A percentile compares a stretch with the other conserved stretches of the same genome.
phyloP scores from a whole-genome alignment of 2,888 invertebrate species.

The Unio pictorum region DNA sequence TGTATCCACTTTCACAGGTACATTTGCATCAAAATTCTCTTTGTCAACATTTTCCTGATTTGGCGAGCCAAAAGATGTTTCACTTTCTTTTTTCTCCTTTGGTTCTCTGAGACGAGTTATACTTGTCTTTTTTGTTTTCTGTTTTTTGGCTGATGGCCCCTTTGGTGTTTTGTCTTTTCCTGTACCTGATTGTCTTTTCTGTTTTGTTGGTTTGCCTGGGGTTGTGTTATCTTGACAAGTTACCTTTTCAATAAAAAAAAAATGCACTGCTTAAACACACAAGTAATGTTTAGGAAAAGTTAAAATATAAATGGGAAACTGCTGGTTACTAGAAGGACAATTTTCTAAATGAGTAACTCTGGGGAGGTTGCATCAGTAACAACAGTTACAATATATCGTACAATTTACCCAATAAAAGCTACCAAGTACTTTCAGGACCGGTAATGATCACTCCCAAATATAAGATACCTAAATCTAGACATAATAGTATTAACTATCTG shows the following conservation, averaged over 20 bases:
- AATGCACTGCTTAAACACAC: background rate
- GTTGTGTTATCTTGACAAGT: constrained; percentile 10
- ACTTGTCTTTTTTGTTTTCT: constrained; percentile 22
- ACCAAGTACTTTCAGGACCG: no score
- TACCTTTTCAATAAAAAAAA: background rate
- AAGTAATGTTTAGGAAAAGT: background rate
- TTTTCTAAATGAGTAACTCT: no score
- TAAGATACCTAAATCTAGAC: no score
- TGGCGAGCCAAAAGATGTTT: constrained; percentile 6
- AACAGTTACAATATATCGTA: no score
- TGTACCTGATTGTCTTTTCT: constrained; percentile 31
- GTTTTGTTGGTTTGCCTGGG: constrained; percentile 30
- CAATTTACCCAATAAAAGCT: no score
- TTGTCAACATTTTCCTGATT: constrained; percentile 7
- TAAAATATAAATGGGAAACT: no score
- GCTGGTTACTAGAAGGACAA: no score
- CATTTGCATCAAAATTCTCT: constrained; percentile 6
- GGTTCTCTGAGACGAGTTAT: constrained; percentile 4
- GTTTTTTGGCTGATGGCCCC: constrained; percentile 42
- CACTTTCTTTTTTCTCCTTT: constrained; percentile 8
- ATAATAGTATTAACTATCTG: no score
- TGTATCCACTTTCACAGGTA: no score
- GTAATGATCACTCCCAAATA: no score
- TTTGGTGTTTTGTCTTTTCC: constrained; percentile 34
- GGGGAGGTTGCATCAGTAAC: no score